Evolutionary conservation across 1,140 invertebrate genomes (phyloP), one percentile per base, ranked within the genome.

Genomic region (Lineus longissimus): DNA sequence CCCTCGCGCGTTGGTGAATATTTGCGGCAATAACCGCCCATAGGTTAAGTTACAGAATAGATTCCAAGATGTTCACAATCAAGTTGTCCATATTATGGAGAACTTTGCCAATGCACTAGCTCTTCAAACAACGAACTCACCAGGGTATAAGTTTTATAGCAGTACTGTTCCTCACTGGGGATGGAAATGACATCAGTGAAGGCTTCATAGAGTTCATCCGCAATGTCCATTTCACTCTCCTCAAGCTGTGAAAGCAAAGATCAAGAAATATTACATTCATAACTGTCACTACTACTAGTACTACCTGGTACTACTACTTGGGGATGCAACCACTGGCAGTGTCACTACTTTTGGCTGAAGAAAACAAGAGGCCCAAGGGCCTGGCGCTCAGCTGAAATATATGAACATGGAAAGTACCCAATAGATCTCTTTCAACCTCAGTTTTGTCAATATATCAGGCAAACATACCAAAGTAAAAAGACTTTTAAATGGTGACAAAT

Each of bases 131-230:
- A 41, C 1, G 23, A 29, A 67, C 64, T 69, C 70, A 78, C 76
- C 65, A 76, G 36, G 29, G 67, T 67, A 60, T 75, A 76, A 17
- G 75, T 74, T 61, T 78, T 78, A 60, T 73, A 76, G 59, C 75
- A 78, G 0, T 76, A 64, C n/a, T 65, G 70, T 36, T 77, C 74
- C 62, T 78, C 76, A 41, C 67, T 25, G 76, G 75, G 58, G 22
- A 60, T 29, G 54, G 67, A 67, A 57, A 78, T 40, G 1, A 78
- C 62, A 25, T 74, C 73, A 47, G 75, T 72, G 57, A 76, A 78
- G 4, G 68, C 66, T 43, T 78, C 76, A 64, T 78, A 78, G 15
- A 78, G 64, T 56, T 78, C 76, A 70, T 78, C 76, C 73, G 70
- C 73, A 9, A 78, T 67, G 51, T 78, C 75, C 17, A 69, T 69